phyloP scores from a whole-genome alignment of 1,140 invertebrate genomes.

The Drosophila repletoides region DNA sequence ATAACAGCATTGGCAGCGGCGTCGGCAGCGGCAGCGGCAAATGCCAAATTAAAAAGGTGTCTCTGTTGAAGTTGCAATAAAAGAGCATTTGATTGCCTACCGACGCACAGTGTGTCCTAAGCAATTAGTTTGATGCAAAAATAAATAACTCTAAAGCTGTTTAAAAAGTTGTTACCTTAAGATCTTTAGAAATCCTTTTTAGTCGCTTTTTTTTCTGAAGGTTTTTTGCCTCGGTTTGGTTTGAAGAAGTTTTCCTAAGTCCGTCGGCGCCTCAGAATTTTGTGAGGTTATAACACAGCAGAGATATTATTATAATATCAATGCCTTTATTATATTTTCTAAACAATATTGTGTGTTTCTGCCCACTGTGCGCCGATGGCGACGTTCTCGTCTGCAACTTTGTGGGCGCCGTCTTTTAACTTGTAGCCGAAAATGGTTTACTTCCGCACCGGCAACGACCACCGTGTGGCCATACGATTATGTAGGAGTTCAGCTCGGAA shows the following conservation, averaged over 20 bases:
- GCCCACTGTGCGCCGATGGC: not conserved
- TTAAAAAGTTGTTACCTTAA: no score
- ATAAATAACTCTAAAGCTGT: no score
- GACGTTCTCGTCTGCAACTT: slow-evolving; percentile 54
- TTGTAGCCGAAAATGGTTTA: slow-evolving; percentile 68
- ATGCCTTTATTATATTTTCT: not conserved
- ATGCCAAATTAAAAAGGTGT: slow-evolving; percentile 76
- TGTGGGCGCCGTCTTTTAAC: slow-evolving; percentile 69
- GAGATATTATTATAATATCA: no score
- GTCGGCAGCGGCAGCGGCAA: slow-evolving; percentile 43
- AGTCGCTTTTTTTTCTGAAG: no score
- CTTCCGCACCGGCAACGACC: slow-evolving; percentile 59
- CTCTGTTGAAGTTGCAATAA: slow-evolving; percentile 69
- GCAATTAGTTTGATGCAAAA: not conserved
- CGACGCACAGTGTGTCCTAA: slow-evolving; percentile 1
- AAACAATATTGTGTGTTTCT: not conserved
- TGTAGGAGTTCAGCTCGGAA: slow-evolving; percentile 49
- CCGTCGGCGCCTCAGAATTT: no score
- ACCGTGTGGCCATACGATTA: slow-evolving; percentile 44
- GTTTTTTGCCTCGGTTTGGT: no score
- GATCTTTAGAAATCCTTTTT: no score
- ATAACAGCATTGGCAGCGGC: no score
- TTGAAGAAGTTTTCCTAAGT: no score
- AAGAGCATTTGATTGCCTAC: slow-evolving; percentile 53
- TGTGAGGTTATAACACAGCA: no score